A percentile compares a stretch with the other conserved stretches of the same genome.
Conservation (phyloP, 2,888 invertebrate genomes). For the Dryococelus australis region DNA sequence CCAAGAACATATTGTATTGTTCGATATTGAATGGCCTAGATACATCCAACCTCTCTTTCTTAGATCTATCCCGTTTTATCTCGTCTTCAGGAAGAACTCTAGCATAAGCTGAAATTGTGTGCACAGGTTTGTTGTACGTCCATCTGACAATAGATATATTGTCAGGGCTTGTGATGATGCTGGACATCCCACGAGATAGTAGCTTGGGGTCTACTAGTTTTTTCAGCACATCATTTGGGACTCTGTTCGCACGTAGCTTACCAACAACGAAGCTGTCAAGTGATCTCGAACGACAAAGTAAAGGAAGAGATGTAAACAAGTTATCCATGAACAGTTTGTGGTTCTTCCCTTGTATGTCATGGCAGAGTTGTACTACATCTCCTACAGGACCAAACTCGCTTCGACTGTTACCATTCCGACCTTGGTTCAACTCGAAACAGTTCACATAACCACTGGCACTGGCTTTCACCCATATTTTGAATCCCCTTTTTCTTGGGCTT, state of each 20-base stretch:
- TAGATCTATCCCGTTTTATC: slow-evolving; percentile 16
- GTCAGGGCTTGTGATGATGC: neutral
- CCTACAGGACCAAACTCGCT: neutral
- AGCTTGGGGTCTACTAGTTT: neutral
- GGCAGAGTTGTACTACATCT: neutral
- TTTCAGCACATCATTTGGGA: neutral
- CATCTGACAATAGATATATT: neutral
- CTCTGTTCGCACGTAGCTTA: neutral
- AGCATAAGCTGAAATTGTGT: neutral
- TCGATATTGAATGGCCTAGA: neutral
- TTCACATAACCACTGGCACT: neutral
- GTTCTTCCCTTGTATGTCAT: neutral
- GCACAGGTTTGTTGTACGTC: neutral
- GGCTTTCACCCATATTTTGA: neutral
- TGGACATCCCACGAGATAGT: slow-evolving; percentile 9
- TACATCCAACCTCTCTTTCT: neutral
- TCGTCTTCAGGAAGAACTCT: neutral
- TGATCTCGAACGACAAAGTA: neutral
- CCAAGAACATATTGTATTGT: neutral
- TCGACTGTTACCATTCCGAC: neutral
- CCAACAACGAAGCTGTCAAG: neutral
- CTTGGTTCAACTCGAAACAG: neutral
- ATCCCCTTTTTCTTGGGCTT: neutral
- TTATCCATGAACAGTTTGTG: neutral
- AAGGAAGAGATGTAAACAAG: neutral